Percentiles rank a stretch among this genome's conserved stretches.
phyloP scores from a whole-genome alignment of 1,140 invertebrate genomes.

The Neoseiulus cucumeris region DNA sequence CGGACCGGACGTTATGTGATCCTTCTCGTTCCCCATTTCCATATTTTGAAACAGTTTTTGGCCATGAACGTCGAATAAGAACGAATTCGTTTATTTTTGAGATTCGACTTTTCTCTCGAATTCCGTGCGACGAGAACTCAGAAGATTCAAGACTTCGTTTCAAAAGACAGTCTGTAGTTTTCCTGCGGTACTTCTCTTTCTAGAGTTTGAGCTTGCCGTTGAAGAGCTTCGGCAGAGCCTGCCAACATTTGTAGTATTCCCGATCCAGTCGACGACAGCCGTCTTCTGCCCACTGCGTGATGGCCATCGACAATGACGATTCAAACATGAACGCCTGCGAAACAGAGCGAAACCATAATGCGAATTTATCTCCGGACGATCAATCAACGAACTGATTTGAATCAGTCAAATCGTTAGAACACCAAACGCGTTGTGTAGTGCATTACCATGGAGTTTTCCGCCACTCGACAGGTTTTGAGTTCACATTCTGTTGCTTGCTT shows the following conservation, averaged over 20 bases:
- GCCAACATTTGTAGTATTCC: conserved; percentile 83
- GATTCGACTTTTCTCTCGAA: no score
- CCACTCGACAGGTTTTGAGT: conserved; percentile 54
- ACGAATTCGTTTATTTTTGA: no score
- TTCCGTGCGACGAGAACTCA: no score
- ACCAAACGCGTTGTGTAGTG: not conserved
- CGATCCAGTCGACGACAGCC: conserved; percentile 58
- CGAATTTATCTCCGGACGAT: no score
- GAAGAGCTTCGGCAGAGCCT: conserved; percentile 59
- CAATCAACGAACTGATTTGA: no score
- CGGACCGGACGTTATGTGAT: no score
- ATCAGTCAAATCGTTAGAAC: conserved; percentile 11
- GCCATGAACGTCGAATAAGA: no score
- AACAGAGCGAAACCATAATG: conserved; percentile 23
- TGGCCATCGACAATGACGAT: conserved; percentile 61
- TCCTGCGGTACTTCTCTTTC: not conserved
- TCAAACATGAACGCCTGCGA: conserved; percentile 93
- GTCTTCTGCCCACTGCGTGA: conserved; percentile 76
- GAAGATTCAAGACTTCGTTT: not conserved
- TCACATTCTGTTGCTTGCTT: conserved; percentile 49
- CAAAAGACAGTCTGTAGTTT: not conserved
- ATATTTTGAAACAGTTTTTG: no score
- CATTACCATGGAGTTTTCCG: conserved; percentile 69
- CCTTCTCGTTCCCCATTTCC: no score
- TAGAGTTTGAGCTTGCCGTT: conserved; percentile 15